Percentiles rank a stretch among this genome's conserved stretches.
Conservation (phyloP, 2,113 vertebrate genomes). For the Vulpes ferrilata region DNA sequence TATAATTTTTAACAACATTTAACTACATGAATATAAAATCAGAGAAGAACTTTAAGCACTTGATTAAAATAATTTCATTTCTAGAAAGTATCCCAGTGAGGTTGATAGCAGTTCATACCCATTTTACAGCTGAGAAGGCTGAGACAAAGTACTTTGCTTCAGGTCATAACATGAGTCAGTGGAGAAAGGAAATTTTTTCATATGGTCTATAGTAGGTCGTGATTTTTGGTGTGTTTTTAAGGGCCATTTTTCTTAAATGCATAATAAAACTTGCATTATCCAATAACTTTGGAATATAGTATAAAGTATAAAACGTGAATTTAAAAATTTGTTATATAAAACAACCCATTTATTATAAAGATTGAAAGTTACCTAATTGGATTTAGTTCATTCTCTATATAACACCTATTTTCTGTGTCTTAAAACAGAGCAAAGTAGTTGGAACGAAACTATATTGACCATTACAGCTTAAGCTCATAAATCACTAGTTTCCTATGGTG, state of each 20-base stretch:
- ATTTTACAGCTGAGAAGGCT: constrained; percentile 15
- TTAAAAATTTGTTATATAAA: too few relatives aligned
- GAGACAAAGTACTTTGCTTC: not conserved
- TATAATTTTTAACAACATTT: constrained; percentile 2
- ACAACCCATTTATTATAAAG: not conserved
- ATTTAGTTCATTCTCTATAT: not conserved
- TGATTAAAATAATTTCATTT: constrained; percentile 42
- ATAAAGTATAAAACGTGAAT: too few relatives aligned
- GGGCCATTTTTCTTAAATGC: not conserved
- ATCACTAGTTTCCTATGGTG: not conserved
- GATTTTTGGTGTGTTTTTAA: not conserved
- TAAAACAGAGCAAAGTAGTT: not conserved
- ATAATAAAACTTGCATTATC: too few relatives aligned
- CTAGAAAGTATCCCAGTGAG: constrained; percentile 30
- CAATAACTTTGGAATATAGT: too few relatives aligned
- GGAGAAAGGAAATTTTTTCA: constrained; percentile 30
- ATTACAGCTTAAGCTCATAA: not conserved
- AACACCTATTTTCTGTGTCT: not conserved
- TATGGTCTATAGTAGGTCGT: not conserved
- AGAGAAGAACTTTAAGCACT: not conserved
- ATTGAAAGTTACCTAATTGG: not conserved
- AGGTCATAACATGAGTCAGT: constrained; percentile 19
- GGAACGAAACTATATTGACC: not conserved
- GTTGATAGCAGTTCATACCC: not conserved
- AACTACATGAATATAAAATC: not conserved